These are phyloP conservation scores for Charadrius vociferus DNA, from an alignment of 2,113 vertebrate species.

Conservation along the genomic window DNA sequence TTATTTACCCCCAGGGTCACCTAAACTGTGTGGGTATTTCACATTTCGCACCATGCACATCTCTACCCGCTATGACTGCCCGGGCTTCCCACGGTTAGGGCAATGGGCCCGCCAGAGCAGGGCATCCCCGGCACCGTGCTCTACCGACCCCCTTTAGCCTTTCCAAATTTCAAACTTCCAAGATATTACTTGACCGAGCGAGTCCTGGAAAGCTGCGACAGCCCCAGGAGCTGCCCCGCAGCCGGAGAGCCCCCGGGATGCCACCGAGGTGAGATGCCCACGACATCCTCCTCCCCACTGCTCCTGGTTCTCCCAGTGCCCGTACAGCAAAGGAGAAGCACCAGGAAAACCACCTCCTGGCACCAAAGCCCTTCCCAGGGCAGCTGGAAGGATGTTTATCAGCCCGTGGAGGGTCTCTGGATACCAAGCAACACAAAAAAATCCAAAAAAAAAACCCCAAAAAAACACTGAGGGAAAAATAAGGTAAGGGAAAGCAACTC, in stretches of 20 bases:
- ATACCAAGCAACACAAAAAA: background rate
- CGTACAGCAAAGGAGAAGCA: background rate
- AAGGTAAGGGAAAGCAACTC: background rate
- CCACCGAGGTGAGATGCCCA: background rate
- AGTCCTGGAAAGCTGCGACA: background rate
- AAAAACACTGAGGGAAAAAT: background rate
- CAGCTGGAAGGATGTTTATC: background rate
- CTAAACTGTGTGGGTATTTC: background rate
- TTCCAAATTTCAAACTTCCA: background rate
- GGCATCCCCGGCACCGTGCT: background rate
- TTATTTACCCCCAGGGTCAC: background rate
- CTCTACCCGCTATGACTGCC: background rate
- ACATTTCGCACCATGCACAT: background rate
- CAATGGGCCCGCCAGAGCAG: accelerated
- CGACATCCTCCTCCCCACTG: background rate
- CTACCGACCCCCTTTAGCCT: background rate
- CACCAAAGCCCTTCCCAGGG: background rate
- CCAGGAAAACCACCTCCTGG: background rate
- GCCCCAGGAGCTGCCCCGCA: background rate
- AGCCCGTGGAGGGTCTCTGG: background rate
- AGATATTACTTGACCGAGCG: background rate
- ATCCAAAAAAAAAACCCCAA: too few species aligned
- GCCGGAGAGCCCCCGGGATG: background rate
- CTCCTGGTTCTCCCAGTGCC: background rate
- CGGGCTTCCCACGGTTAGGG: accelerated